Evolutionary conservation across 2,113 vertebrate species (phyloP).

Genomic region (Gorsachius goisagi): DNA sequence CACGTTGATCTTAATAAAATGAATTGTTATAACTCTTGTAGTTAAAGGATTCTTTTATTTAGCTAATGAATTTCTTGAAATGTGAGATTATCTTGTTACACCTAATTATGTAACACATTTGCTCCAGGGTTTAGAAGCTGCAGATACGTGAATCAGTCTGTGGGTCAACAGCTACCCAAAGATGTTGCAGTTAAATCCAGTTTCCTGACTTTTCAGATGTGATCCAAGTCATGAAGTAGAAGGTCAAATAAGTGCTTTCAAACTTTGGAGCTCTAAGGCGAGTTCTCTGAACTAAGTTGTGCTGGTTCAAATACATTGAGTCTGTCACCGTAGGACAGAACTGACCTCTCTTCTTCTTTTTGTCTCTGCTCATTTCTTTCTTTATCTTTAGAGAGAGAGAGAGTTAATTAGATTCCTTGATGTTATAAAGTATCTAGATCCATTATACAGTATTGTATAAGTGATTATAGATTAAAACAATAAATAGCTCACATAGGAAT

Average conservation of each 20-base stretch:
- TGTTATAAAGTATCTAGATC: background rate
- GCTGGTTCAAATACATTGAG: background rate
- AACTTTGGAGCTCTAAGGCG: background rate
- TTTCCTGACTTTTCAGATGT: background rate
- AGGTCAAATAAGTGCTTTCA: background rate
- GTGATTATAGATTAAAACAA: background rate
- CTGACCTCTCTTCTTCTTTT: background rate
- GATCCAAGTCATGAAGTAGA: background rate
- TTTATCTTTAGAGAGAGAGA: background rate
- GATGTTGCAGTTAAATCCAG: background rate
- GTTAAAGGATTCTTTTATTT: background rate
- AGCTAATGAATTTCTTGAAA: background rate
- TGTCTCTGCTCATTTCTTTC: background rate
- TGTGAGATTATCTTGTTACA: background rate
- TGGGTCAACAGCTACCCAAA: background rate
- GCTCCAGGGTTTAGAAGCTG: background rate
- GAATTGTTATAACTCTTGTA: background rate
- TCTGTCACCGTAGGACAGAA: background rate
- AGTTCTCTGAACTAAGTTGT: background rate
- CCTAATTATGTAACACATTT: background rate
- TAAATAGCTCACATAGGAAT: background rate
- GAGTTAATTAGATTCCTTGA: background rate
- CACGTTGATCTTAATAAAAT: background rate
- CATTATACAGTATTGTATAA: background rate
- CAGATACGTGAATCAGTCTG: background rate